Percentiles rank a stretch among this genome's conserved stretches.
Conservation (phyloP, 37 sponge, comb jelly and placozoan genomes). For the Dysidea cf. avara region DNA sequence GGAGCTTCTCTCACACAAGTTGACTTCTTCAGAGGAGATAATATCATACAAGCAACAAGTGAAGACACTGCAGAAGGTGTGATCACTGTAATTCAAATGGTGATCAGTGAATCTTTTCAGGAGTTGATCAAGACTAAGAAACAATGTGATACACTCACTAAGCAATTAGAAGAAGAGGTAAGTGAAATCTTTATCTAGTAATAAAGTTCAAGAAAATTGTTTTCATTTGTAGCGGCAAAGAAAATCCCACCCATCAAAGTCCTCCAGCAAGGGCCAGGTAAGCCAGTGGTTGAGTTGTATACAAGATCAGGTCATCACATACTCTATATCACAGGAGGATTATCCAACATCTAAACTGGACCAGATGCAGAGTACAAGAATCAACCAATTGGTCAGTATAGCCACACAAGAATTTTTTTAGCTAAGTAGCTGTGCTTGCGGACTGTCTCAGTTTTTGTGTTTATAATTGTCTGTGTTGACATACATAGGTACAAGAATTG, state of each 20-base stretch:
- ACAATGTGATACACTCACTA: conserved; percentile 35
- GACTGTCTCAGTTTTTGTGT: conserved; percentile 6
- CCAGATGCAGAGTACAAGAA: conserved; percentile 6
- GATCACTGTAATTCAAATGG: conserved; percentile 2
- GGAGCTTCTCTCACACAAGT: conserved; percentile 26
- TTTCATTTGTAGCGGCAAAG: conserved; percentile 44
- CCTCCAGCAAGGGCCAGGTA: conserved; percentile 21
- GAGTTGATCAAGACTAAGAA: conserved; percentile 37
- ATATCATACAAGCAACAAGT: conserved; percentile 51
- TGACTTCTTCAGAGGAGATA: conserved; percentile 49
- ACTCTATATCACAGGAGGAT: background rate
- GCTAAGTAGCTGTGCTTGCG: background rate
- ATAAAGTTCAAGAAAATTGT: background rate
- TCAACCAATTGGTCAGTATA: conserved; percentile 51
- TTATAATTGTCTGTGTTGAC: conserved; percentile 12
- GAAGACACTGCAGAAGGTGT: conserved; percentile 53
- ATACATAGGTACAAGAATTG: conserved; percentile 25
- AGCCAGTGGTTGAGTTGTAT: too few species aligned
- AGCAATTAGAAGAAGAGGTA: conserved; percentile 35
- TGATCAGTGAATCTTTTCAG: conserved; percentile 8
- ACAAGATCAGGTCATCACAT: too few species aligned
- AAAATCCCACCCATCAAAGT: conserved; percentile 6
- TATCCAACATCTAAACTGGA: conserved; percentile 17
- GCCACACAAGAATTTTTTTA: background rate
- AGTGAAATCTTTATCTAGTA: background rate